Base-by-base conservation (phyloP, 2,888 invertebrate genomes). In the Lymantria monacha region DNA sequence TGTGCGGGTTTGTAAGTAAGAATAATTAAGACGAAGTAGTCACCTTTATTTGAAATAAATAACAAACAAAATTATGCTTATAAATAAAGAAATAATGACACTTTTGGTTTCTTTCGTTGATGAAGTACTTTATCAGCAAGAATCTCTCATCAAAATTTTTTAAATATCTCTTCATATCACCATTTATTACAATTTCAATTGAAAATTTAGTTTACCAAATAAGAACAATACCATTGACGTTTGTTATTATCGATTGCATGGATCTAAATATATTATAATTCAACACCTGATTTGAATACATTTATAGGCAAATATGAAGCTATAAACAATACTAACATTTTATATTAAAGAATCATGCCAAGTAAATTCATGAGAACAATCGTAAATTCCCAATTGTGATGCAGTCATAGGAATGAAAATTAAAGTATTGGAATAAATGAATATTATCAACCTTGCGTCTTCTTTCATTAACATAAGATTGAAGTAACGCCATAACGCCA, bases 341-440 rank as follows among this genome's bases (percentile, higher is more conserved):
- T 30, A 22, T 49, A 42, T 42, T 47, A 53, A 44, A 22, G 53
- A 36, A 42, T 42, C 45, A 50, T 44, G 49, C 43, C 12, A 53
- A 31, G 10, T 46, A 49, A 48, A 65, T 53, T 53, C 52, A 49
- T 55, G 46, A 38, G 47, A 12, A 45, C 53, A 37, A 49, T 52
- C 41, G 51, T 53, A 54, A 49, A 55, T 55, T 53, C 33, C 15
- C 46, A 49, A 40, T 42, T 40, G 51, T 48, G 59, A 55, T 44
- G 50, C 44, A 46, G 41, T 49, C 49, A 60, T 44, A 41, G 36
- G 7, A 48, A 57, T 54, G 51, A 12, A 13, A 46, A n/a, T 38
- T 22, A 45, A 45, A 15, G 45, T n/a, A 40, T n/a, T 36, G 13
- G 22, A 22, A 45, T 33, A 45, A 9, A 63, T 9, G 33, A 41